Conservation (phyloP, 2,113 vertebrate species). For the Balaenoptera acutorostrata region DNA sequence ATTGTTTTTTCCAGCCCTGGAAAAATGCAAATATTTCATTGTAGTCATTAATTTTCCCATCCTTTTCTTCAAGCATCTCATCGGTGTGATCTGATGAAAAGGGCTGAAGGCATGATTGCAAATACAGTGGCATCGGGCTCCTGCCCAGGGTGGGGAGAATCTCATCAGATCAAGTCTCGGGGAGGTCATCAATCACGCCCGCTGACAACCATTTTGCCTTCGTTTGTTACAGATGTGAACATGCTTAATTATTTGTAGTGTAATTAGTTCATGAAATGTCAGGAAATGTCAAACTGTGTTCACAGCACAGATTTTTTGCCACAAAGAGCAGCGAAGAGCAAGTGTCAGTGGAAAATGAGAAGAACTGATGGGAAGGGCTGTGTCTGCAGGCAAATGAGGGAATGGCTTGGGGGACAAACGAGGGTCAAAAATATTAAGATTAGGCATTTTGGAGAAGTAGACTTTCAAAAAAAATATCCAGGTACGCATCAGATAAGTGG, state of each 20-base stretch:
- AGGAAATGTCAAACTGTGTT: conserved; percentile 89
- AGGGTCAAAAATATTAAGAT: conserved; percentile 80
- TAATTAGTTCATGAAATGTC: conserved; percentile 93
- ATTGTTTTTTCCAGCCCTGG: conserved; percentile 87
- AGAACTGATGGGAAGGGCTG: conserved; percentile 73
- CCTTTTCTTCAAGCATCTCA: conserved; percentile 90
- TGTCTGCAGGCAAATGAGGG: conserved; percentile 77
- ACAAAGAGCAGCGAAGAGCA: conserved; percentile 82
- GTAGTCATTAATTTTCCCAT: conserved; percentile 99
- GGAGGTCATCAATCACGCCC: conserved; percentile 91
- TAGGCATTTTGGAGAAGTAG: conserved; percentile 72
- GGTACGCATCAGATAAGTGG: conserved; percentile 21
- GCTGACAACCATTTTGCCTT: conserved; percentile 88
- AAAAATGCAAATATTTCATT: conserved; percentile 98
- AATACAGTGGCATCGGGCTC: conserved; percentile 83
- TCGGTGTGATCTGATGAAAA: conserved; percentile 92
- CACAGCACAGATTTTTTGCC: conserved; percentile 79
- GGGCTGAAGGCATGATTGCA: conserved; percentile 88
- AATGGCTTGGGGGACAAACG: conserved; percentile 73
- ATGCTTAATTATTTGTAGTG: conserved; percentile 94
- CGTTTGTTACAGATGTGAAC: conserved; percentile 92
- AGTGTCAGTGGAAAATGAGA: conserved; percentile 83
- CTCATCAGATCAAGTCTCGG: conserved; percentile 89
- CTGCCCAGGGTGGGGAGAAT: conserved; percentile 81
- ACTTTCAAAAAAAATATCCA: conserved; percentile 46